Evolutionary conservation across 2,113 vertebrate species (phyloP).

Genomic region (Lontra canadensis): DNA sequence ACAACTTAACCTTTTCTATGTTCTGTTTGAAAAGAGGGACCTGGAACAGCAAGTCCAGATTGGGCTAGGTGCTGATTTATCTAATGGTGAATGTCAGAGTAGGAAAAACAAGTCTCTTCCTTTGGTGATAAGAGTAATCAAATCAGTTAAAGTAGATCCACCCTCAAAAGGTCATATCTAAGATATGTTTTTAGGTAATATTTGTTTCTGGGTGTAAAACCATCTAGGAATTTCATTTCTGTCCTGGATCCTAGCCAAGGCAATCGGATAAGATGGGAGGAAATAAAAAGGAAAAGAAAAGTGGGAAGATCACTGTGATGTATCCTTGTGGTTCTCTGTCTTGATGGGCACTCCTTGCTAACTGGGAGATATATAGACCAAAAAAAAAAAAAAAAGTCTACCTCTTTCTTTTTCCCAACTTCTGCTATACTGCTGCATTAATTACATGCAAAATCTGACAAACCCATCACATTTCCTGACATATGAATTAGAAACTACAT

Average conservation of each 20-base stretch:
- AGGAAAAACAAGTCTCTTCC: background rate
- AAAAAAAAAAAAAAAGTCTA: background rate
- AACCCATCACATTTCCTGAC: background rate
- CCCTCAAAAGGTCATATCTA: background rate
- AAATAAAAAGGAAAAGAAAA: background rate
- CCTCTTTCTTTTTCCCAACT: background rate
- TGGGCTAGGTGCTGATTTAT: background rate
- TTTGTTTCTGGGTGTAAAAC: background rate
- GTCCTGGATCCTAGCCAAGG: background rate
- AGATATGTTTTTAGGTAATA: background rate
- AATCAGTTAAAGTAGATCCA: background rate
- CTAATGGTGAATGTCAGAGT: background rate
- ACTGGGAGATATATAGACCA: background rate
- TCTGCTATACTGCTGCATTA: background rate
- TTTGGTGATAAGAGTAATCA: background rate
- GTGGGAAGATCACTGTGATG: background rate
- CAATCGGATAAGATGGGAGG: background rate
- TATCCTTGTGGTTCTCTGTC: background rate
- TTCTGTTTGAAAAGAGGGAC: background rate
- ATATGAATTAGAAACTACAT: background rate
- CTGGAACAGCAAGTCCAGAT: background rate
- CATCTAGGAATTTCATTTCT: background rate
- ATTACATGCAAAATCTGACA: background rate
- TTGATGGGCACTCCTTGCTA: background rate
- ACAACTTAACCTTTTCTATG: background rate